These are phyloP conservation scores for Mastomys natalensis DNA, from an alignment of 2,113 vertebrate genomes.

Conservation along the genomic window DNA sequence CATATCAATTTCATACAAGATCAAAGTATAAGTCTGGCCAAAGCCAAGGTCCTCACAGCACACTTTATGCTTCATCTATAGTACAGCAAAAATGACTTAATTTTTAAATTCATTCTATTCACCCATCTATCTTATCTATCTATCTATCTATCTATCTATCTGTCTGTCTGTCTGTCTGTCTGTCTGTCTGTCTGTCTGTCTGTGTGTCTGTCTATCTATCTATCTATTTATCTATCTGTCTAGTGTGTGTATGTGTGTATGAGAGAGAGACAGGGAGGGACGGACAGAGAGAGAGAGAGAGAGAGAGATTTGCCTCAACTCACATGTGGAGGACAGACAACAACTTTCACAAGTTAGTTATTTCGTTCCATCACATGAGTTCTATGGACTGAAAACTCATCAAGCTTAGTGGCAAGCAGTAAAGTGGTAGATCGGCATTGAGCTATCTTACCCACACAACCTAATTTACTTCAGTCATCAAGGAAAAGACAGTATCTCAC, in stretches of 20 bases:
- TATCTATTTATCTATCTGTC: not conserved
- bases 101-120: not conserved
- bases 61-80: not conserved
- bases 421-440: not conserved
- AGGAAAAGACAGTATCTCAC: not conserved
- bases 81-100: not conserved
- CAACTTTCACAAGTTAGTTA: too few relatives aligned
- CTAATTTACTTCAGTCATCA: not conserved
- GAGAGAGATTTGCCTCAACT: not conserved
- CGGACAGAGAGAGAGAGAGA: not conserved
- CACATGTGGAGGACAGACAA: not conserved
- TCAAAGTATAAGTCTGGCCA: not conserved
- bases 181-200: too few relatives aligned
- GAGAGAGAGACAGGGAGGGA: not conserved
- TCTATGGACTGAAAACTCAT: not conserved
- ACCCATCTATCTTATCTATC: too few relatives aligned
- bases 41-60: not conserved
- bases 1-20: not conserved
- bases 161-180: too few relatives aligned
- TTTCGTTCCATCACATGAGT: not conserved
- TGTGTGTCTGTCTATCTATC: too few relatives aligned
- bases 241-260: not conserved
- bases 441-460: not conserved
- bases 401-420: not conserved
- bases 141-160: too few relatives aligned